phyloP scores from a whole-genome alignment of 2,113 vertebrate species.

The Thymallus thymallus region DNA sequence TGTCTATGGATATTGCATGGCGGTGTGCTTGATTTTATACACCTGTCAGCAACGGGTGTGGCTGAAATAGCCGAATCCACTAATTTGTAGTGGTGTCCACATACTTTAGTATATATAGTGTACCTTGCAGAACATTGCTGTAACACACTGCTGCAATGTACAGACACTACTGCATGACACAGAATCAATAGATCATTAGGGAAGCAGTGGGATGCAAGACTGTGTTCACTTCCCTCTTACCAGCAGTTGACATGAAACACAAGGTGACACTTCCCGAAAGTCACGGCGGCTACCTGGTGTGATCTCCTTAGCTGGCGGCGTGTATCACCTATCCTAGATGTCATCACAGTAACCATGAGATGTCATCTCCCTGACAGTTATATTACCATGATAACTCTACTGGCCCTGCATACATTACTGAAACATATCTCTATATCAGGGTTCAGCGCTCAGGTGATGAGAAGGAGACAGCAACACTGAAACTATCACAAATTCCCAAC shows the following conservation, averaged over 20 bases:
- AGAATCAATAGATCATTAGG: too few species aligned
- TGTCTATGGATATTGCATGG: too few species aligned
- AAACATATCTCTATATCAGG: constrained; percentile 22
- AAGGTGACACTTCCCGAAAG: constrained; percentile 35
- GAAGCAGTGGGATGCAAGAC: not conserved
- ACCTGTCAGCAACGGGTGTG: too few species aligned
- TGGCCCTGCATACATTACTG: constrained; percentile 47
- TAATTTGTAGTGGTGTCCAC: too few species aligned
- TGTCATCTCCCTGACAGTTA: constrained; percentile 54
- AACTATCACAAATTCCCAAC: not conserved
- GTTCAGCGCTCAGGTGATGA: constrained; percentile 22
- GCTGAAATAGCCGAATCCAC: too few species aligned
- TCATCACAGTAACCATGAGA: constrained; percentile 50
- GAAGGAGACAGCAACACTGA: not conserved
- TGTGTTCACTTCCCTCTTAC: constrained; percentile 4
- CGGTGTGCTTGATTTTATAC: too few species aligned
- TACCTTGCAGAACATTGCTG: too few species aligned
- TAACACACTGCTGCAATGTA: too few species aligned
- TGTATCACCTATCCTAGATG: constrained; percentile 57
- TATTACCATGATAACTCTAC: constrained; percentile 54
- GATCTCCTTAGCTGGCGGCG: constrained; percentile 45
- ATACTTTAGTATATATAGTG: too few species aligned
- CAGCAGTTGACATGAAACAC: constrained; percentile 24
- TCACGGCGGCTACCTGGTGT: constrained; percentile 38
- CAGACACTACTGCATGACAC: too few species aligned